These are phyloP conservation scores for Aplidium turbinatum DNA, from an alignment of 23 tunicate genomes.

Conservation along the genomic window DNA sequence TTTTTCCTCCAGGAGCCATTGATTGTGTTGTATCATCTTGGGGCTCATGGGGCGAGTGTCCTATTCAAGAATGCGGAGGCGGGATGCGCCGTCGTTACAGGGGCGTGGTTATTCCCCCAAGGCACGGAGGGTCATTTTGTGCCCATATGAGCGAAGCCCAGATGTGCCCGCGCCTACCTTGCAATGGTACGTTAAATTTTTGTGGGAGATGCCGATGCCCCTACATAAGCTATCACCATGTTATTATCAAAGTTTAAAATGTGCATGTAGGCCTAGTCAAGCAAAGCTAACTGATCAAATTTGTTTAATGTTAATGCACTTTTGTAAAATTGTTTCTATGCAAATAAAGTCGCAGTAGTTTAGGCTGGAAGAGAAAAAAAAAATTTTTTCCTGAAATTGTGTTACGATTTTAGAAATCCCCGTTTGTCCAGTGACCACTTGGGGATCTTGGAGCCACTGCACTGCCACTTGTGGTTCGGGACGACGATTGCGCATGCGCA, in stretches of 20 bases:
- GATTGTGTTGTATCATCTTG: constrained; percentile 79
- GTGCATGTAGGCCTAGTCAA: no score
- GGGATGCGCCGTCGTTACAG: constrained; percentile 80
- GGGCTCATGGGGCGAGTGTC: constrained; percentile 93
- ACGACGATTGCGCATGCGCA: constrained; percentile 66
- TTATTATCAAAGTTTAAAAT: no score
- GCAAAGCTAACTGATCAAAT: no score
- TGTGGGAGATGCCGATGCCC: neutral
- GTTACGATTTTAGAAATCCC: constrained; percentile 88
- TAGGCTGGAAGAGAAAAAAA: no score
- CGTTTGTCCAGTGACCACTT: constrained; percentile 79
- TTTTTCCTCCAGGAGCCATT: constrained; percentile 45
- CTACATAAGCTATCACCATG: no score
- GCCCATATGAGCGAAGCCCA: constrained; percentile 93
- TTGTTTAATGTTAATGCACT: neutral
- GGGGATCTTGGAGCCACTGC: constrained; percentile 86
- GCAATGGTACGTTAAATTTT: constrained; percentile 74
- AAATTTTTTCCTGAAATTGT: no score
- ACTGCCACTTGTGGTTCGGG: constrained; percentile 91
- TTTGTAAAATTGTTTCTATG: no score
- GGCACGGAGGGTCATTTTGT: constrained; percentile 89
- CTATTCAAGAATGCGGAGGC: constrained; percentile 96
- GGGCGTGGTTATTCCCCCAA: constrained; percentile 60
- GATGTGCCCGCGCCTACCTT: constrained; percentile 69
- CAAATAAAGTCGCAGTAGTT: no score